These are phyloP conservation scores for Onthophagus sagittarius DNA, from an alignment of 2,888 invertebrate species.

Conservation along the genomic window DNA sequence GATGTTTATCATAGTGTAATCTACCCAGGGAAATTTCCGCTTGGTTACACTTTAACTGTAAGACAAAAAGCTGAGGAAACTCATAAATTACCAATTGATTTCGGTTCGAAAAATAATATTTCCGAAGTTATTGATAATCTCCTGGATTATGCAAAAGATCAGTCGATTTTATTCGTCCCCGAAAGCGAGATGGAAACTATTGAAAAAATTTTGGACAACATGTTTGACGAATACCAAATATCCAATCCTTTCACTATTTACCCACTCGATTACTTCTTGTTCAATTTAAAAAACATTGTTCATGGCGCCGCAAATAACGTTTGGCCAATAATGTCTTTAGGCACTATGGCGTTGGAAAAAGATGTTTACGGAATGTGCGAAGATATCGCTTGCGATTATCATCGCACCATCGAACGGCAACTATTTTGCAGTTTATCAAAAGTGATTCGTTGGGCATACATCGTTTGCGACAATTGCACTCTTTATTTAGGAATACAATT, in stretches of 20 bases:
- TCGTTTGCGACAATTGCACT: constrained; percentile 49
- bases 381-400: constrained; percentile 48
- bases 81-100: constrained; percentile 49
- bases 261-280: constrained; percentile 41
- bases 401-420: constrained; percentile 43
- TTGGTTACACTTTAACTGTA: constrained; percentile 49
- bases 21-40: constrained; percentile 43
- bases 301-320: constrained; percentile 17
- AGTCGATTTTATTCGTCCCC: constrained; percentile 48
- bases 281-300: constrained; percentile 34
- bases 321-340: constrained; percentile 33
- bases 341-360: constrained; percentile 39
- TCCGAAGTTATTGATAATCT: constrained; percentile 35
- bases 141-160: neutral
- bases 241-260: constrained; percentile 34
- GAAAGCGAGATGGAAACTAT: constrained; percentile 39
- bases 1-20: constrained; percentile 46
- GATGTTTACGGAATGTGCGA: constrained; percentile 40
- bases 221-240: constrained; percentile 36
- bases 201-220: constrained; percentile 37
- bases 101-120: constrained; percentile 30
- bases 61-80: constrained; percentile 42
- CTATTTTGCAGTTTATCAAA: constrained; percentile 46
- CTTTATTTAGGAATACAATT: constrained; percentile 43
- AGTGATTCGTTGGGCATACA: constrained; percentile 47